Percentiles rank a stretch among this genome's conserved stretches.
phyloP scores from a whole-genome alignment of 2,888 invertebrate genomes.

The Exocentrus adspersus region DNA sequence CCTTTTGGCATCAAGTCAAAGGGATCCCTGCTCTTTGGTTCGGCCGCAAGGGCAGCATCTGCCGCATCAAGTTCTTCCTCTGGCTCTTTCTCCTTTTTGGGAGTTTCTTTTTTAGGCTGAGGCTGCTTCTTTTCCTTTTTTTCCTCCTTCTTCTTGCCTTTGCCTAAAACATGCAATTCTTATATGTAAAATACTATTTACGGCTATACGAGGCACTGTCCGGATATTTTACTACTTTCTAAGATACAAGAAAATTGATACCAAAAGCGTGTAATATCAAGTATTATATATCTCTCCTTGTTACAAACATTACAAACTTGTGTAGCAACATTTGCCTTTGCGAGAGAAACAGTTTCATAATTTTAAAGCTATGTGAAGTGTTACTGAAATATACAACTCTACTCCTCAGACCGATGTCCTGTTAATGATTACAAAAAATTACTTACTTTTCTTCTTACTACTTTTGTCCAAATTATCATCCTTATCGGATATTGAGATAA shows the following conservation, averaged over 20 bases:
- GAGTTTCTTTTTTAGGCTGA: slow-evolving; percentile 66
- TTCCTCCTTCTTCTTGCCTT: slow-evolving; percentile 54
- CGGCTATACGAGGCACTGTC: slow-evolving; percentile 1
- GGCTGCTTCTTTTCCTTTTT: slow-evolving; percentile 63
- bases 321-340: slow-evolving; percentile 29
- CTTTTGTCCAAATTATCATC: slow-evolving; percentile 47
- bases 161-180: slow-evolving; percentile 42
- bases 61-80: slow-evolving; percentile 74
- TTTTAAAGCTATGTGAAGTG: too few species aligned
- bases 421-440: too few species aligned
- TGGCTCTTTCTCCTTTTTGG: slow-evolving; percentile 64
- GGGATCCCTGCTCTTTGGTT: slow-evolving; percentile 90
- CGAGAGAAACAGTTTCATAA: too few species aligned
- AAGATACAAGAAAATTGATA: neutral
- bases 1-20: slow-evolving; percentile 91
- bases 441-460: slow-evolving; percentile 56
- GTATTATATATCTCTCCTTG: slow-evolving; percentile 28
- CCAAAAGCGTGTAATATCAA: slow-evolving; percentile 15
- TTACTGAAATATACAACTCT: too few species aligned
- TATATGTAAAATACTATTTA: neutral
- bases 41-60: slow-evolving; percentile 75
- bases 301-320: slow-evolving; percentile 26
- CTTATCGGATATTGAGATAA: slow-evolving; percentile 33
- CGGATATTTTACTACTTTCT: slow-evolving; percentile 19
- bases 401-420: too few species aligned